phyloP scores from a whole-genome alignment of 1,140 invertebrate genomes.

The Branchinecta lynchi region DNA sequence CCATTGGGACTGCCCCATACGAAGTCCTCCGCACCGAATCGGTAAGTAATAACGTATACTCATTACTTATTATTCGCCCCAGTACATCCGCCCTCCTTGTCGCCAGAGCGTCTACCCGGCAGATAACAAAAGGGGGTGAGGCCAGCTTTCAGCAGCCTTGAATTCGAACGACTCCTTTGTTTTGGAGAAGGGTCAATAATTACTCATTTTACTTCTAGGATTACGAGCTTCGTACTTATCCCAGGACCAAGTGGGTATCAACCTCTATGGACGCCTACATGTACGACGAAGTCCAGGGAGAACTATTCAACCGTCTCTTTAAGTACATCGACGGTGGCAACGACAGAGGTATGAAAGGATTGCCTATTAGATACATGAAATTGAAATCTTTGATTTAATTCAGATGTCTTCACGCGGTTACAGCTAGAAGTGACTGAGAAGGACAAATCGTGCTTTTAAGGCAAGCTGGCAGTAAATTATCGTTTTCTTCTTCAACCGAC shows the following conservation, averaged over 20 bases:
- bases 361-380: not conserved
- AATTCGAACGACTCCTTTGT: not conserved
- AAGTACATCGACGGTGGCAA: conserved; percentile 11
- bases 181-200: not conserved
- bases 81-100: not conserved
- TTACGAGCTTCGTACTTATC: conserved; percentile 7
- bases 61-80: not conserved
- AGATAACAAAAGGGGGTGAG: too few relatives aligned
- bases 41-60: not conserved
- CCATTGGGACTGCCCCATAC: not conserved
- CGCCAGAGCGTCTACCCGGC: not conserved
- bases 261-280: not conserved
- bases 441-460: too few relatives aligned
- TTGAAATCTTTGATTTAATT: not conserved
- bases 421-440: too few relatives aligned
- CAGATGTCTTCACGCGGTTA: too few relatives aligned
- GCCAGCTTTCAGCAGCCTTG: not conserved
- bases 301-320: conserved; percentile 12
- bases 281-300: not conserved
- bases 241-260: not conserved
- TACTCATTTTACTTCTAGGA: not conserved
- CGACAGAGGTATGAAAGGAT: not conserved
- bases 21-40: not conserved
- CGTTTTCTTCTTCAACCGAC: too few relatives aligned
- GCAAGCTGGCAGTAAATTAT: too few relatives aligned